Evolutionary conservation across 2,113 vertebrate genomes (phyloP), one percentile per base, ranked within the genome.

Genomic region (Corythoichthys intestinalis): DNA sequence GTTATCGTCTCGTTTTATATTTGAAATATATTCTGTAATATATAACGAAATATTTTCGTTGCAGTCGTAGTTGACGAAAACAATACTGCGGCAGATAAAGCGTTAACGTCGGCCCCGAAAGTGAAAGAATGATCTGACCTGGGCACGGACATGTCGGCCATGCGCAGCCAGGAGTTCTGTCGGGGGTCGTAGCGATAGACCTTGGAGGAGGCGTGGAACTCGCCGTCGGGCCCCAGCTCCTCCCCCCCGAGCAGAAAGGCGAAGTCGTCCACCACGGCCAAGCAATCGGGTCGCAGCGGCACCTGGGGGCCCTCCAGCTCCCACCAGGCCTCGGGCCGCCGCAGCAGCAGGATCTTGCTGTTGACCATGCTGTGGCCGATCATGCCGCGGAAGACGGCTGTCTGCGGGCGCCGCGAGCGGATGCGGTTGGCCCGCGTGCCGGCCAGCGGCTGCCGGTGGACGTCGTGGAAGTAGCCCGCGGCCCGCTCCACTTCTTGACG

Each of bases 291-390:
- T 28, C 97, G 91, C 13, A 99, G 88, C 47, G 97, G 97, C 78
- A 99, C 97, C 90, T 98, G 96, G 61, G 97, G 96, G 6, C 97
- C 97, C 82, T 99, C 96, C 68, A 99, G 87, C 75, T 99, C 97
- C 97, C 97, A 99, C 97, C 97, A 99, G 80, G 98, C 94, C 87
- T 96, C 95, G 6, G 96, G 96, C 70, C 96, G 95, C 91, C 98
- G 96, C 83, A 99, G 89, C 56, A 99, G 94, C 69, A 99, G 94
- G 83, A 99, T 98, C 92, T 99, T 99, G 89, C 95, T 99, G 90
- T 99, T 99, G 80, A 98, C 97, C 97, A 99, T 99, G 85, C 97
- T 99, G 92, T 99, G 96, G 77, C 97, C 97, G 80, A 99, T 99
- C 97, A 99, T 99, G 65, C 96, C 97, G 80, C 97, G 92, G 91